Evolutionary conservation across 2,888 invertebrate species (phyloP).

Genomic region (Tetropium fuscum): DNA sequence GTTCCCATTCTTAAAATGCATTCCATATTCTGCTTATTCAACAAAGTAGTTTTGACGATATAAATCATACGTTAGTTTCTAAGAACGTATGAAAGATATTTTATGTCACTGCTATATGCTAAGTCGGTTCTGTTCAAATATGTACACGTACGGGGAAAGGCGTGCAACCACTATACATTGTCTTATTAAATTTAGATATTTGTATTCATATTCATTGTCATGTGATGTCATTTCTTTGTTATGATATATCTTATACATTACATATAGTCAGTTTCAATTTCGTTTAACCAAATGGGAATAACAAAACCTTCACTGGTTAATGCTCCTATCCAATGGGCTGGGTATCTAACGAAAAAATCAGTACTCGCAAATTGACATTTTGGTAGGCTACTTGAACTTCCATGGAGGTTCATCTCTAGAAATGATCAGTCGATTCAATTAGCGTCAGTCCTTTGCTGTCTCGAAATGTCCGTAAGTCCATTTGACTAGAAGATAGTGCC

Average conservation of each 20-base stretch:
- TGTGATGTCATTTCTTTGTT: constrained; percentile 38
- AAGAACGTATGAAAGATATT: no score
- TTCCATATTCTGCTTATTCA: no score
- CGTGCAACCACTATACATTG: constrained; percentile 40
- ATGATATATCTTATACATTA: constrained; percentile 3
- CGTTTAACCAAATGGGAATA: constrained; percentile 5
- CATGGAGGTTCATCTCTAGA: constrained; percentile 35
- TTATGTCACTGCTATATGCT: no score
- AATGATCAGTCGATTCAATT: constrained; percentile 45
- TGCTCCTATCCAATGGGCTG: neutral
- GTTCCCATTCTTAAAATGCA: no score
- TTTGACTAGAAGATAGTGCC: constrained; percentile 27
- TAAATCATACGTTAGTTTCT: no score
- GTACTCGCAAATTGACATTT: constrained; percentile 38
- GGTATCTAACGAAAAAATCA: constrained; percentile 1
- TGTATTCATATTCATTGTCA: constrained; percentile 36
- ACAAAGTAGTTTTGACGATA: no score
- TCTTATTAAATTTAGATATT: constrained; percentile 40
- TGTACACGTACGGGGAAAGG: constrained; percentile 46
- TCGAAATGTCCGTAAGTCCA: constrained; percentile 31
- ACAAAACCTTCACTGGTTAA: neutral
- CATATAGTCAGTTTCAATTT: constrained; percentile 9
- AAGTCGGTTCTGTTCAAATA: constrained; percentile 40
- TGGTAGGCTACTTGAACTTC: constrained; percentile 31
- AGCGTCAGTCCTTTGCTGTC: constrained; percentile 45